Evolutionary conservation across 2,888 invertebrate species (phyloP), one percentile per base, ranked within the genome.

Genomic region (Eulithis prunata): DNA sequence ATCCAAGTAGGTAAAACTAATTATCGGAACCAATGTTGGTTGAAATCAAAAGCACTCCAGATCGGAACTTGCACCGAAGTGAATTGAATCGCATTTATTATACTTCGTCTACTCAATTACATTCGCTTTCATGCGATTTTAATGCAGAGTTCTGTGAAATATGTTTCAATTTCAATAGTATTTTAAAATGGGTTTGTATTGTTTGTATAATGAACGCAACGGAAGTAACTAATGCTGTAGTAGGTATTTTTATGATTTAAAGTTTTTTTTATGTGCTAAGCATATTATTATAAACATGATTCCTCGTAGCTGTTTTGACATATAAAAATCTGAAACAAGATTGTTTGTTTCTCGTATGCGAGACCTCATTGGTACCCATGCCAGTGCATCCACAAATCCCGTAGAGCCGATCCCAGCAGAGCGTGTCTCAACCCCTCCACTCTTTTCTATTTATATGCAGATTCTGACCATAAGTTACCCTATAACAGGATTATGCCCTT

Each of bases 361-460:
- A 4, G 38, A 11, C 38, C 57, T 60, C 67, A 68, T 68, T 68
- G 67, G 52, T 64, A 64, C 43, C 43, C 64, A 49, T 54, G 7
- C 32, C 61, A 55, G 54, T 61, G 57, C 61, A 52, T 51, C 45
- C 57, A 21, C 45, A 68, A 68, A 64, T 62, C 67, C 64, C 64
- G 47, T 38, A 41, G 47, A 59, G 53, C 60, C 54, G 21, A 13
- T 47, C 49, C 64, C 64, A 14, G 51, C 64, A 36, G 57, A 62
- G 45, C 52, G 46, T 12, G 51, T 43, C 77, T 73, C 77, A 78
- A 85, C 82, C 88, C 86, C 82, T 80, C 76, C 77, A 75, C 71
- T 85, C 87, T 83, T 85, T 88, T 80, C 91, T 90, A 93, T 93
- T 92, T 92, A 91, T 91, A 93, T 93, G 92, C 91, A 92, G 90